A percentile compares a stretch with the other conserved stretches of the same genome.
Evolutionary conservation across 2,113 vertebrate species (phyloP).

Genomic region (Serilophus lunatus): DNA sequence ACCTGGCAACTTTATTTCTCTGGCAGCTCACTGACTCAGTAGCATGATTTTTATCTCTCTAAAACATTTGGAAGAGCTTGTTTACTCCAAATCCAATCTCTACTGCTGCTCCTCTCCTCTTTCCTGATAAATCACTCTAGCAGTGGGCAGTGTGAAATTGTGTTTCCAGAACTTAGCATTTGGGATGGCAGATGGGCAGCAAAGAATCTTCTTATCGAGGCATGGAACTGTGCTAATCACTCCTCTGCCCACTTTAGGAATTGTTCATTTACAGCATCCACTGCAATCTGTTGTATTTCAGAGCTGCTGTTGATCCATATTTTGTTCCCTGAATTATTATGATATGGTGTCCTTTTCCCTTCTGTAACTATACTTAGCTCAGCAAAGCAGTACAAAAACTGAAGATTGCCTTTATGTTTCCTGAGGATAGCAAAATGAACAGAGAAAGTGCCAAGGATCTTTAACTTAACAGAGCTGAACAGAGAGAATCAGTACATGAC

Average conservation of each 20-base stretch:
- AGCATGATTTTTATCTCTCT: neutral
- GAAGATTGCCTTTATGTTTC: neutral
- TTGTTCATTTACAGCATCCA: conserved; percentile 43
- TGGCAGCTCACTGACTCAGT: neutral
- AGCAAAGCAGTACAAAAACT: neutral
- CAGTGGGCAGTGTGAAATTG: conserved; percentile 22
- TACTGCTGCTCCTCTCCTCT: neutral
- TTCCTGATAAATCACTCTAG: conserved; percentile 16
- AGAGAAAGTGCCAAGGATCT: neutral
- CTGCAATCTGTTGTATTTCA: conserved; percentile 42
- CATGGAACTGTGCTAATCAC: conserved; percentile 41
- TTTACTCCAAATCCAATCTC: neutral
- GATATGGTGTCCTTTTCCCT: neutral
- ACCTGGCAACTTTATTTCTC: neutral
- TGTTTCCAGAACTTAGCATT: conserved; percentile 48
- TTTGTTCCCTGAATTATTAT: neutral
- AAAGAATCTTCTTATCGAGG: conserved; percentile 24
- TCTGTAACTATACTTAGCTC: neutral
- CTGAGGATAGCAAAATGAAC: neutral
- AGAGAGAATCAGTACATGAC: neutral
- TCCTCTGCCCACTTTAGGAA: conserved; percentile 40
- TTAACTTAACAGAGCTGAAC: neutral
- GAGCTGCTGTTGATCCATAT: conserved; percentile 8
- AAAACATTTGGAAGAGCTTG: neutral
- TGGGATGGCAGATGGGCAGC: conserved; percentile 36